phyloP scores from a whole-genome alignment of 2,888 invertebrate species.

The Euzetes globulus region DNA sequence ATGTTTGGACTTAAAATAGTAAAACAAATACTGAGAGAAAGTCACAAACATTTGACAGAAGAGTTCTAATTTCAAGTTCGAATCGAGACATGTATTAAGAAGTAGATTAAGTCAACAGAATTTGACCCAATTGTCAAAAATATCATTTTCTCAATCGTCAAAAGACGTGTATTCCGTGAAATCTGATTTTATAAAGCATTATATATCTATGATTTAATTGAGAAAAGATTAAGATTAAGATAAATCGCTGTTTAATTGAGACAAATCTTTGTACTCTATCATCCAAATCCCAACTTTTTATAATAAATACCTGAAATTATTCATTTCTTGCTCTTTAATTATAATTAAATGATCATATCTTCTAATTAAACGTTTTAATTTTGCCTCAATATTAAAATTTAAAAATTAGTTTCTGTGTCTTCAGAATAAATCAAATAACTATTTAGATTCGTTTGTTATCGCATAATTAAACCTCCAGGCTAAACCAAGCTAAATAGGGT shows the following conservation, averaged over 20 bases:
- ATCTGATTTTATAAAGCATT: background rate
- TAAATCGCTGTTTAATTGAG: background rate
- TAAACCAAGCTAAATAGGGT: too few relatives aligned
- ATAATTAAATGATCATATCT: background rate
- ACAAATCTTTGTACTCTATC: background rate
- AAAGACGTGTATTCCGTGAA: background rate
- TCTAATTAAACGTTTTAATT: too few relatives aligned
- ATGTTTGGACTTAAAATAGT: background rate
- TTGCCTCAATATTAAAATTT: too few relatives aligned
- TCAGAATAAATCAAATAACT: too few relatives aligned
- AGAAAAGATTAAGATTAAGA: background rate
- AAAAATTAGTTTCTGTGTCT: too few relatives aligned
- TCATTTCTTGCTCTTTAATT: background rate
- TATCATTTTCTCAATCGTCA: conserved; percentile 1
- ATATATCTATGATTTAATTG: background rate
- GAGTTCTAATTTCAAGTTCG: background rate
- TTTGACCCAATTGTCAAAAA: background rate
- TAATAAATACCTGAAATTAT: background rate
- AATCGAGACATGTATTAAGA: background rate
- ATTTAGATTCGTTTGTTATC: too few relatives aligned
- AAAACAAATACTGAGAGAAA: background rate
- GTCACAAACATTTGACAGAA: background rate
- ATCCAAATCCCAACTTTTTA: background rate
- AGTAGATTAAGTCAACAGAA: conserved; percentile 9
- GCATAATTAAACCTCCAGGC: too few relatives aligned